phyloP scores from a whole-genome alignment of 2,113 vertebrate genomes.

The Corvus cornix region DNA sequence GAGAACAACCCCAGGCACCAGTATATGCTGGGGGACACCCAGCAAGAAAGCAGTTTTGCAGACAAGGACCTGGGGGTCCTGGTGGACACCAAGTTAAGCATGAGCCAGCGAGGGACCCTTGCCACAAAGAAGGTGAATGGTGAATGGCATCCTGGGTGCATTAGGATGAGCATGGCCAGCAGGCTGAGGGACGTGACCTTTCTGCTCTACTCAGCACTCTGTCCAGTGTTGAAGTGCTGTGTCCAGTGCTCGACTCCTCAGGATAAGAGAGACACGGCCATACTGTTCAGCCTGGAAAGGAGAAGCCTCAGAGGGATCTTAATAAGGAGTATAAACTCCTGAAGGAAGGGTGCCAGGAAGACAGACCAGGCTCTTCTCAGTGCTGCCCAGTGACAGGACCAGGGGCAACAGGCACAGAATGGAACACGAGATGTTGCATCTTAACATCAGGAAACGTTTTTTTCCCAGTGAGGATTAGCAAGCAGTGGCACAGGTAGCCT shows the following conservation, averaged over 20 bases:
- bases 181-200: neutral
- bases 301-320: neutral
- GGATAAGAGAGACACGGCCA: neutral
- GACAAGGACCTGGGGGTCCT: neutral
- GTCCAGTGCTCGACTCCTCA: neutral
- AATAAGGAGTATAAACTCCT: neutral
- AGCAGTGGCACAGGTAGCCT: neutral
- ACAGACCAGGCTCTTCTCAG: neutral
- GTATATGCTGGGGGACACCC: neutral
- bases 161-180: neutral
- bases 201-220: neutral
- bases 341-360: neutral
- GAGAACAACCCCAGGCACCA: neutral
- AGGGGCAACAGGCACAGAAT: neutral
- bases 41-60: neutral
- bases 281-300: neutral
- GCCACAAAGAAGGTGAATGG: neutral
- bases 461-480: neutral
- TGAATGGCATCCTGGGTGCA: neutral
- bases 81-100: neutral
- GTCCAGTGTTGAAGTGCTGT: neutral
- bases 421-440: neutral
- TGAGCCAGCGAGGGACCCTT: neutral
- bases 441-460: neutral
- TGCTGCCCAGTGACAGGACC: neutral